Conservation (phyloP, 2,888 invertebrate genomes). For the Ennomos erosarius region DNA sequence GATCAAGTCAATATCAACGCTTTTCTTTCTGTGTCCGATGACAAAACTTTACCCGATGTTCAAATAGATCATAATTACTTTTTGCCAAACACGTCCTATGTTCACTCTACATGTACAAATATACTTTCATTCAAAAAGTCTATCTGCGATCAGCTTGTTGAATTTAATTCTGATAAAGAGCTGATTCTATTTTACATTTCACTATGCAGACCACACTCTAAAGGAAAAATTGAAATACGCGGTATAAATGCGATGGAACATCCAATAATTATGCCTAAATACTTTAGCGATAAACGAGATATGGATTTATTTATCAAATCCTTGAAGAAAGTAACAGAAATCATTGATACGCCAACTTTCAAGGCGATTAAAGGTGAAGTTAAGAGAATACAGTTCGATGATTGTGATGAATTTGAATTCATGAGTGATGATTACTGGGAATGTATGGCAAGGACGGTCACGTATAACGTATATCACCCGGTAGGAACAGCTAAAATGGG, state of each 20-base stretch:
- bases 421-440: conserved; percentile 71
- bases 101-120: conserved; percentile 63
- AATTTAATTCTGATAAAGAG: conserved; percentile 69
- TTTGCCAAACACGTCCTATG: conserved; percentile 66
- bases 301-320: conserved; percentile 64
- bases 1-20: conserved; percentile 77
- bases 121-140: conserved; percentile 62
- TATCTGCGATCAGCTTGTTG: conserved; percentile 68
- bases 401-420: conserved; percentile 65
- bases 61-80: conserved; percentile 80
- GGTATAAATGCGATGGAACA: conserved; percentile 60
- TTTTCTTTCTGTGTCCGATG: conserved; percentile 65
- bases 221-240: conserved; percentile 63
- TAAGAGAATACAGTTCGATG: conserved; percentile 62
- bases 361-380: conserved; percentile 62
- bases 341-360: conserved; percentile 65
- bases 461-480: conserved; percentile 76
- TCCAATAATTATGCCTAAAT: conserved; percentile 71
- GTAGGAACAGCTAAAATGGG: conserved; percentile 79
- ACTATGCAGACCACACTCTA: conserved; percentile 71
- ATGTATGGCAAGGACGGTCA: conserved; percentile 73
- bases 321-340: conserved; percentile 64
- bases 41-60: conserved; percentile 67
- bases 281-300: conserved; percentile 70
- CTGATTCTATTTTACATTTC: conserved; percentile 70